phyloP scores from a whole-genome alignment of 92 coral and sea anemone genomes.

The Pocillopora meandrina region DNA sequence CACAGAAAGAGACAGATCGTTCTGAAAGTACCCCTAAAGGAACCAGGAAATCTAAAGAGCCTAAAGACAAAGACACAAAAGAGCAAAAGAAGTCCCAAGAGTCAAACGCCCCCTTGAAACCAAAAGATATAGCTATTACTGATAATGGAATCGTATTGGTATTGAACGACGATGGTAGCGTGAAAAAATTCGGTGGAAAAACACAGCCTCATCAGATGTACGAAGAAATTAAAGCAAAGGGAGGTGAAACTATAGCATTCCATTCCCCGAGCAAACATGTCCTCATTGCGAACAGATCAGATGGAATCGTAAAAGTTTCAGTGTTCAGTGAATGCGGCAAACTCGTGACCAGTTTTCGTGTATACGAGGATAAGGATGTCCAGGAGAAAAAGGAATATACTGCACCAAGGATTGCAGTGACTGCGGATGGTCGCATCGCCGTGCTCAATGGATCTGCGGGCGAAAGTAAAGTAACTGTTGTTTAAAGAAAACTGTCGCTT shows the following conservation, averaged over 20 bases:
- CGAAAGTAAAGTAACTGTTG: constrained; percentile 3
- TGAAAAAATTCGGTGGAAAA: neutral
- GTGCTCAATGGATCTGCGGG: neutral
- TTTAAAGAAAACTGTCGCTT: neutral
- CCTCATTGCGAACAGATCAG: neutral
- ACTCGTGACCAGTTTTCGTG: neutral
- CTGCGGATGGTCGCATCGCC: neutral
- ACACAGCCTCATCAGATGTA: neutral
- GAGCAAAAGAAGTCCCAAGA: no score
- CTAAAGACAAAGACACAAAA: neutral
- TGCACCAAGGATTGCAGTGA: constrained; percentile 17
- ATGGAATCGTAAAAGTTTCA: neutral
- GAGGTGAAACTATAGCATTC: neutral
- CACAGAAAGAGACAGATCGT: neutral
- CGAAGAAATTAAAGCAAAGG: neutral
- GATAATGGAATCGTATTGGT: neutral
- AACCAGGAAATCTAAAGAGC: neutral
- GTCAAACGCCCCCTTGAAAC: neutral
- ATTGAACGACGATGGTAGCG: neutral
- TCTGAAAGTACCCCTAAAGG: neutral
- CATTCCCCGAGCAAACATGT: constrained; percentile 4
- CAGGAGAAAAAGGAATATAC: neutral
- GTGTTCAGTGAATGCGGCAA: neutral
- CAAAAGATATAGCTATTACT: constrained; percentile 6
- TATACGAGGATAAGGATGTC: neutral